Conservation (phyloP, 2,888 invertebrate genomes). For the Anoncus sp. region DNA sequence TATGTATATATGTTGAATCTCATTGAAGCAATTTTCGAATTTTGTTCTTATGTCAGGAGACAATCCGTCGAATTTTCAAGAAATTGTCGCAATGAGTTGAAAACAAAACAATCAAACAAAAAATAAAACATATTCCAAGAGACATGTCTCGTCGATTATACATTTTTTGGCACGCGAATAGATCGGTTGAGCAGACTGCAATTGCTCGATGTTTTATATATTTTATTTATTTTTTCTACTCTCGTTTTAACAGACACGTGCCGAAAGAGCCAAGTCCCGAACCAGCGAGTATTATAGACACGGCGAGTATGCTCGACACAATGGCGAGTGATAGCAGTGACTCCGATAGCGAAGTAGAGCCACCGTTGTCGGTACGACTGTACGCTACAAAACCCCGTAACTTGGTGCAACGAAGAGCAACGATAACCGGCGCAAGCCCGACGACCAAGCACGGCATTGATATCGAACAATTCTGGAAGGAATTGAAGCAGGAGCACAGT, state of each 20-base stretch:
- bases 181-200: no score
- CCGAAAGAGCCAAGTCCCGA: conserved; percentile 79
- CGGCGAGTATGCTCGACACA: conserved; percentile 77
- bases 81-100: no score
- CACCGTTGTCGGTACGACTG: conserved; percentile 85
- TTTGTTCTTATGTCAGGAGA: no score
- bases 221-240: background rate
- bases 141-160: no score
- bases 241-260: conserved; percentile 70
- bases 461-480: conserved; percentile 91
- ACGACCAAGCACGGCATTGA: conserved; percentile 87
- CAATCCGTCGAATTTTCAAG: no score
- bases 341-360: conserved; percentile 85
- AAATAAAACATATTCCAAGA: no score
- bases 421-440: conserved; percentile 94
- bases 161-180: no score
- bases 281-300: conserved; percentile 77
- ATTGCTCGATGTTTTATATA: no score
- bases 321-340: conserved; percentile 84
- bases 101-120: no score
- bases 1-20: no score
- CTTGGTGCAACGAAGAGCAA: conserved; percentile 92
- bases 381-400: conserved; percentile 91
- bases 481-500: conserved; percentile 86
- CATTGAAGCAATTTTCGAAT: no score